Evolutionary conservation across 2,113 vertebrate species (phyloP), one percentile per base, ranked within the genome.

Genomic region (Elachura formosa): DNA sequence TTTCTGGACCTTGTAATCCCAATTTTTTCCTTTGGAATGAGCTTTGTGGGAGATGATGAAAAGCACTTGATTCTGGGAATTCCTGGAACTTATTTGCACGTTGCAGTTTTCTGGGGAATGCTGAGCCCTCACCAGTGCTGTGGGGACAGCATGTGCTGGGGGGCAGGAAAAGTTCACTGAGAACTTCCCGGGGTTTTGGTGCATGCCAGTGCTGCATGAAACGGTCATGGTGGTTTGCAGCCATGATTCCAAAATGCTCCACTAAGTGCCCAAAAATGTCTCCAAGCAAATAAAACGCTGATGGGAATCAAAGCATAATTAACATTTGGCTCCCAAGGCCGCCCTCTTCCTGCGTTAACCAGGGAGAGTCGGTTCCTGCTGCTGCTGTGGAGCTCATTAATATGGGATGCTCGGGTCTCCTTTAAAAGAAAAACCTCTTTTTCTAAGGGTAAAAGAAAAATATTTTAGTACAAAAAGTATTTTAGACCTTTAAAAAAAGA

Each of bases 261-360:
- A 31, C 80, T 85, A 72, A 97, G 89, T 90, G 71, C 94, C 82
- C 79, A 58, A 61, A 73, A 93, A 94, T 31, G 85, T 94, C 94
- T 85, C 51, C 6, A n/a, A 89, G 93, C 68, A 96, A 92, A 87
- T 87, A 80, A 80, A 58, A 62, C 1, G 18, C 79, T 80, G 91
- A 62, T 96, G 77, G 95, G 88, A 95, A 93, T 93, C 92, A 91
- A 93, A 95, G 88, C 38, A 3, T 63, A 84, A 86, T 82, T 43
- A 68, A 75, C 64, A 11, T 71, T 94, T 94, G 82, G 82, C 84
- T 81, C 54, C 81, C 40, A 5, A 41, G 82, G 90, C 84, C 52
- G 61, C 58, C 72, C 80, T 72, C 74, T 93, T 89, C 84, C 94
- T 84, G 90, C 10, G 0, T 69, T 80, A 78, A 40, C 88, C 83